A percentile compares a stretch with the other conserved stretches of the same genome.
Conservation (phyloP, 2,888 invertebrate species). For the Choreutis nemorana region DNA sequence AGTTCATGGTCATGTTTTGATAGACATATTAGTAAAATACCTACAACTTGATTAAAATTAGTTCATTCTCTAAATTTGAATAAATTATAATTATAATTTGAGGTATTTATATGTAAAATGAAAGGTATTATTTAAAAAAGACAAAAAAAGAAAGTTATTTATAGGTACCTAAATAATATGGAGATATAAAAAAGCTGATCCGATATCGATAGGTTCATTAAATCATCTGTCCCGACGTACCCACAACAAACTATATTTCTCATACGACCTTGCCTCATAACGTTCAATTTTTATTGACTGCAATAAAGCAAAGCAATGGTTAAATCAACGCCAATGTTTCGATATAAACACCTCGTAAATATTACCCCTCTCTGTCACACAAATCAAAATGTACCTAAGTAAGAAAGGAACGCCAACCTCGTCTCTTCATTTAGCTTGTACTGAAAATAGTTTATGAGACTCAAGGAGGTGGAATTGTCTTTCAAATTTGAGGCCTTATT, state of each 20-base stretch:
- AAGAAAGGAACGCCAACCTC: conserved; percentile 25
- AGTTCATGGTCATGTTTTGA: conserved; percentile 54
- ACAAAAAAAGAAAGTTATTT: too few relatives aligned
- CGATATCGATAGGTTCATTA: too few relatives aligned
- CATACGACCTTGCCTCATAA: conserved; percentile 65
- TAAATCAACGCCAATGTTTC: conserved; percentile 62
- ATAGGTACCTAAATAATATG: too few relatives aligned
- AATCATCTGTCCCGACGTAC: conserved; percentile 39
- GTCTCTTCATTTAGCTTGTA: conserved; percentile 49
- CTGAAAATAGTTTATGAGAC: conserved; percentile 63
- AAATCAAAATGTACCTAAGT: conserved; percentile 8
- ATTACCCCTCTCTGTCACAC: conserved; percentile 30
- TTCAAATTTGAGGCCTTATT: conserved; percentile 25
- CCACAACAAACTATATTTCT: conserved; percentile 53
- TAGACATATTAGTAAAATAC: too few relatives aligned
- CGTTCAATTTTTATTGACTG: conserved; percentile 65
- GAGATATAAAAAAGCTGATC: conserved; percentile 14
- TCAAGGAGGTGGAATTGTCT: conserved; percentile 21
- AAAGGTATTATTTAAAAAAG: too few relatives aligned
- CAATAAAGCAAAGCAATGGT: conserved; percentile 65
- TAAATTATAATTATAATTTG: too few relatives aligned
- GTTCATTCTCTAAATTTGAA: too few relatives aligned
- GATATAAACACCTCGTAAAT: conserved; percentile 62
- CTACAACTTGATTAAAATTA: too few relatives aligned
- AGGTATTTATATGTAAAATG: too few relatives aligned